Conservation (phyloP, 2,888 invertebrate species). For the Calameuta pallipes region DNA sequence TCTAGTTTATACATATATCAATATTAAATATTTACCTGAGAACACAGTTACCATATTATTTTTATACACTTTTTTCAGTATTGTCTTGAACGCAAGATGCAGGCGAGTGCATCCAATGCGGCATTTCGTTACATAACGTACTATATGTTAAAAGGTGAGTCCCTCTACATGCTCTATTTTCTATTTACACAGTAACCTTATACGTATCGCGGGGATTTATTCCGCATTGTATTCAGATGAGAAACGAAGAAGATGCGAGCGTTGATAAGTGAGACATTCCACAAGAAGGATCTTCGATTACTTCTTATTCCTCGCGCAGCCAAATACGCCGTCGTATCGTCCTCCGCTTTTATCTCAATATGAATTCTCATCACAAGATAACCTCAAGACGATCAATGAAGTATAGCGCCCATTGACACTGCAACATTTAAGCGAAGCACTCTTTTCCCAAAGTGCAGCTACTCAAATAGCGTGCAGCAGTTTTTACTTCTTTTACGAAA, state of each 20-base stretch:
- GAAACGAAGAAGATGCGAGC: conserved; percentile 23
- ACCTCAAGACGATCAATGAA: background rate
- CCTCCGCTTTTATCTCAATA: background rate
- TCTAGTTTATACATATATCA: background rate
- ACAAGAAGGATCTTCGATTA: conserved; percentile 70
- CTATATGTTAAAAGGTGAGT: background rate
- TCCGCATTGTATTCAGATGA: conserved; percentile 39
- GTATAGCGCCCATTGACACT: background rate
- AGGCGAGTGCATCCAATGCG: background rate
- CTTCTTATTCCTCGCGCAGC: conserved; percentile 35
- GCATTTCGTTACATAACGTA: conserved; percentile 1
- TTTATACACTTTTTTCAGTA: background rate
- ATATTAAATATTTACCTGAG: background rate
- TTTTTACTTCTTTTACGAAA: background rate
- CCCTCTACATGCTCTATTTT: background rate
- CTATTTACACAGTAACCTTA: conserved; percentile 6
- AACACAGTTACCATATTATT: background rate
- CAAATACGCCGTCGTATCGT: background rate
- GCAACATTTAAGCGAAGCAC: background rate
- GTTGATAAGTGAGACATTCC: conserved; percentile 30
- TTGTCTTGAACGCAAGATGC: background rate
- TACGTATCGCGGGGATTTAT: conserved; percentile 26
- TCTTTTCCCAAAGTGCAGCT: background rate
- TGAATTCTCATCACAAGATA: background rate
- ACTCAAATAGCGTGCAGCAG: background rate